Evolutionary conservation across 2,797 vertebrate genomes (phyloP).

Genomic region (Hyperoplus immaculatus): DNA sequence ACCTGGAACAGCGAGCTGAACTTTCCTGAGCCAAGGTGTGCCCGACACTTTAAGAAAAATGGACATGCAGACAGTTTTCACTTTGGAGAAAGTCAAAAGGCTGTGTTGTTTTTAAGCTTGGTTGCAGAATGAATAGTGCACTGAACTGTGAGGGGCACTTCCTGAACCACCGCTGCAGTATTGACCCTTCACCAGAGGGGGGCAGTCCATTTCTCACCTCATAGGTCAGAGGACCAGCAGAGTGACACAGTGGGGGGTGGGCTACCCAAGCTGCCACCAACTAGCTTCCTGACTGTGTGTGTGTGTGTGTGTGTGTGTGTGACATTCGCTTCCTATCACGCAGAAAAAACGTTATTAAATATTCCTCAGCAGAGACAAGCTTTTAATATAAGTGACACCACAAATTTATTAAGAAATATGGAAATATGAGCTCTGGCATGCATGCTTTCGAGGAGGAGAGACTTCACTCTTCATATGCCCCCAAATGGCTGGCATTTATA

Average conservation of each 20-base stretch:
- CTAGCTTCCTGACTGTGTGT: conserved; percentile 68
- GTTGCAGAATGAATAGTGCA: conserved; percentile 76
- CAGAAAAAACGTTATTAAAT: conserved; percentile 71
- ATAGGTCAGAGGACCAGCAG: conserved; percentile 67
- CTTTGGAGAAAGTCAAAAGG: conserved; percentile 77
- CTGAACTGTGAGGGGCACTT: conserved; percentile 74
- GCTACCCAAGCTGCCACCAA: conserved; percentile 72
- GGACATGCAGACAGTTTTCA: conserved; percentile 67
- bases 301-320: conserved; percentile 51
- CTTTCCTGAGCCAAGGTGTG: conserved; percentile 26
- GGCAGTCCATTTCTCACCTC: conserved; percentile 72
- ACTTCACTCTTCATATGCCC: conserved; percentile 68
- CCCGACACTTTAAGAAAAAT: conserved; percentile 58
- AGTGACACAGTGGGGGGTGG: conserved; percentile 70
- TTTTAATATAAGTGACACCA: conserved; percentile 82
- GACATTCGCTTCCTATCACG: conserved; percentile 79
- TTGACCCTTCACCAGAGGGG: conserved; percentile 84
- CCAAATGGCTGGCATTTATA: conserved; percentile 79
- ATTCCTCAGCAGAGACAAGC: conserved; percentile 72
- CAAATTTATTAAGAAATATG: conserved; percentile 79
- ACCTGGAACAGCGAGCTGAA: conserved; percentile 40
- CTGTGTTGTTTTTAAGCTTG: conserved; percentile 58
- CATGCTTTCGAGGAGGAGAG: conserved; percentile 43
- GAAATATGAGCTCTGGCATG: conserved; percentile 76
- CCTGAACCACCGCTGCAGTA: conserved; percentile 77